Conservation (phyloP, 2,113 vertebrate genomes). For the Laticauda colubrina region DNA sequence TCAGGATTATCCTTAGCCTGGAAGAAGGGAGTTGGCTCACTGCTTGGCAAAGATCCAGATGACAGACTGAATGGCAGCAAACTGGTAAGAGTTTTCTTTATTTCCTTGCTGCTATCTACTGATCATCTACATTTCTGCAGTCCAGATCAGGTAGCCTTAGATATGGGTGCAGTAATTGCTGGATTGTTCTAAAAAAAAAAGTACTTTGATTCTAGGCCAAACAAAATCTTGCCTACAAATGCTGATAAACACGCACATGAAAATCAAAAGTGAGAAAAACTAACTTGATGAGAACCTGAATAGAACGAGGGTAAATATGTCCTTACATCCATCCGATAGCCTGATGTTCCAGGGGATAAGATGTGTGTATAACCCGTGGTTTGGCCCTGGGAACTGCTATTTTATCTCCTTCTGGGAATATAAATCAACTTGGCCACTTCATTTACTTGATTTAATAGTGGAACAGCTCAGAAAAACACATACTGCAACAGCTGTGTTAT, state of each 20-base stretch:
- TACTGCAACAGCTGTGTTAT: background rate
- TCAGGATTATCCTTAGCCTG: background rate
- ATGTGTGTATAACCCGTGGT: background rate
- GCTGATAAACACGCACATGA: background rate
- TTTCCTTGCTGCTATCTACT: background rate
- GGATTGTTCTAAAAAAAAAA: background rate
- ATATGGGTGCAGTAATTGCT: background rate
- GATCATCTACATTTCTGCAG: background rate
- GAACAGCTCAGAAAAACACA: background rate
- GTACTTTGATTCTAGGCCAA: background rate
- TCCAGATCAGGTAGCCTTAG: background rate
- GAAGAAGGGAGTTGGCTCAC: background rate
- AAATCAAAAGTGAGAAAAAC: background rate
- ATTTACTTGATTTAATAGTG: background rate
- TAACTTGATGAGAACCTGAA: background rate
- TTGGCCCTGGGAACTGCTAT: background rate
- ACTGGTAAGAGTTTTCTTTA: background rate
- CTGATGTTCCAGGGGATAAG: background rate
- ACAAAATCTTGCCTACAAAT: background rate
- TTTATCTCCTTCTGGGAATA: background rate
- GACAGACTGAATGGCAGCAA: background rate
- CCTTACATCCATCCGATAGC: background rate
- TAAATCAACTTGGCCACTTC: background rate
- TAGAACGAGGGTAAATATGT: background rate
- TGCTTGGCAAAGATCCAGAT: background rate